These are phyloP conservation scores for Hydrozoanthus gracilis DNA, from an alignment of 92 coral and sea anemone genomes.

Conservation along the genomic window DNA sequence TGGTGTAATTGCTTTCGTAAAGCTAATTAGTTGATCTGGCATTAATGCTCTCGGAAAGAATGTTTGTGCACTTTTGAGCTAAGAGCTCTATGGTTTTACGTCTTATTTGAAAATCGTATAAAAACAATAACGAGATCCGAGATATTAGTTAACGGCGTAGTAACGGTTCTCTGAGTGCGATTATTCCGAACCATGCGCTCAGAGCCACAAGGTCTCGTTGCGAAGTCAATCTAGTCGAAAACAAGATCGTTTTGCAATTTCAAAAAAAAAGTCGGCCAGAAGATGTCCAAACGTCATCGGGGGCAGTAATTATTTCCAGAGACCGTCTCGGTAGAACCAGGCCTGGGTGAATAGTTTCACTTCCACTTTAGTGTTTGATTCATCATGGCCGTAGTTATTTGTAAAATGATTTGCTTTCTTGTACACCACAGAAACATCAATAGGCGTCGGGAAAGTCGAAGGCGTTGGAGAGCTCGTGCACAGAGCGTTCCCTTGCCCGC, in stretches of 20 bases:
- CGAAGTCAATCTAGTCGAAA: conserved; percentile 18
- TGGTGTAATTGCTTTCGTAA: too few relatives aligned
- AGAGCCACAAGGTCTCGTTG: conserved; percentile 27
- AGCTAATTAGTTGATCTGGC: too few relatives aligned
- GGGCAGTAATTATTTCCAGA: too few relatives aligned
- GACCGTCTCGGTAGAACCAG: too few relatives aligned
- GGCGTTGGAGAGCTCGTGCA: conserved; percentile 1
- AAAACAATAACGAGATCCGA: too few relatives aligned
- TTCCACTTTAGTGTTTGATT: too few relatives aligned
- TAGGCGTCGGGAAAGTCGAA: conserved; percentile 9
- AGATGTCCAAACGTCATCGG: not conserved
- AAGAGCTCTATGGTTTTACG: too few relatives aligned
- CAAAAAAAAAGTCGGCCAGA: not conserved
- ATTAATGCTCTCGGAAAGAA: too few relatives aligned
- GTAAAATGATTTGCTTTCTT: not conserved
- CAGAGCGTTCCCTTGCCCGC: conserved; percentile 12
- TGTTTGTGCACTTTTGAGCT: too few relatives aligned
- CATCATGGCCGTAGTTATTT: not conserved
- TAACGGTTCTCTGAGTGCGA: not conserved
- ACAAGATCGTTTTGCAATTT: not conserved
- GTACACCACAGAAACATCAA: conserved; percentile 10
- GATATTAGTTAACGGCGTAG: not conserved
- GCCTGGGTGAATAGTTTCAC: too few relatives aligned
- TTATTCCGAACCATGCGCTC: not conserved
- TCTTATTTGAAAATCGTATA: too few relatives aligned